Percentiles rank a stretch among this genome's conserved stretches.
Conservation (phyloP, 2,797 vertebrate genomes). For the Lerista edwardsae region DNA sequence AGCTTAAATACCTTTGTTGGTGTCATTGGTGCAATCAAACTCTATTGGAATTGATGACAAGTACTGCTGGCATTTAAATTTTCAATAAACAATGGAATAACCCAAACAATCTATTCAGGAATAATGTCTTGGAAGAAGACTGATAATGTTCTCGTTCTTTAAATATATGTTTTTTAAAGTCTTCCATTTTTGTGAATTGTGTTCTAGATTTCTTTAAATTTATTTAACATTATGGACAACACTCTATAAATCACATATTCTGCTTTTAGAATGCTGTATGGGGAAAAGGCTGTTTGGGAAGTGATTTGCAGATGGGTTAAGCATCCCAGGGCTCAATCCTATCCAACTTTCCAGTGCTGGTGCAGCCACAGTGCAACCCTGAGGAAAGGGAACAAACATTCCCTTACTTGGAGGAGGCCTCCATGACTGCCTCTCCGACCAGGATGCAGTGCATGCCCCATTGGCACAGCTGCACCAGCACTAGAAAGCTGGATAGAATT, state of each 20-base stretch:
- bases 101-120: constrained; percentile 55
- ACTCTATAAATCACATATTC: not conserved
- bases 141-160: not conserved
- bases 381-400: no score
- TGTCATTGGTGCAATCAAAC: constrained; percentile 59
- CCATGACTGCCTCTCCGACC: no score
- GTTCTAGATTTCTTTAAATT: not conserved
- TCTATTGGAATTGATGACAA: constrained; percentile 56
- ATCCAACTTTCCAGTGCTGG: no score
- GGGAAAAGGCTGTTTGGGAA: not conserved
- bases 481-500: no score
- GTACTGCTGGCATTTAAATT: constrained; percentile 42
- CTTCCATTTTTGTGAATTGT: constrained; percentile 9
- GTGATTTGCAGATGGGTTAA: not conserved
- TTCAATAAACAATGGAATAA: constrained; percentile 47
- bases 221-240: constrained; percentile 15
- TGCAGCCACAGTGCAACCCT: no score
- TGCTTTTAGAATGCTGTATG: not conserved
- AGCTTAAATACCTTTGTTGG: constrained; percentile 65
- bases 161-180: constrained; percentile 24
- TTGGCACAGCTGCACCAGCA: no score
- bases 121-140: constrained; percentile 25
- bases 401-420: no score
- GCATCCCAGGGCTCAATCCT: no score
- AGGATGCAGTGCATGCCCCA: no score